These are phyloP conservation scores for Philereme transversata DNA, from an alignment of 2,888 invertebrate genomes.

Conservation along the genomic window DNA sequence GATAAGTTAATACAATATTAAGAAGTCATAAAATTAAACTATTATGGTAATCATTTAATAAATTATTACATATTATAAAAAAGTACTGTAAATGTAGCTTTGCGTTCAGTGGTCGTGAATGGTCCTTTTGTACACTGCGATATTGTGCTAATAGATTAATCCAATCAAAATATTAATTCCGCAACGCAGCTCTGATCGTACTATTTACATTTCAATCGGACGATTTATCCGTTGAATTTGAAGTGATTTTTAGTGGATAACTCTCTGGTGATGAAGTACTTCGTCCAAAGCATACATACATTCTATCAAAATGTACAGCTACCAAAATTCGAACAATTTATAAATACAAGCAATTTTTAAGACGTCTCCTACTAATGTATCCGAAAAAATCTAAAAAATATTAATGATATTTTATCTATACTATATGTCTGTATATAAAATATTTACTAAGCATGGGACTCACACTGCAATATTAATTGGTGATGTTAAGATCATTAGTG, in stretches of 20 bases:
- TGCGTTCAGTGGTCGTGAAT: conserved; percentile 44
- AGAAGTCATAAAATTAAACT: no score
- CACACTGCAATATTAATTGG: neutral
- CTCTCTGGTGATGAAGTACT: no score
- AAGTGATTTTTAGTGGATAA: conserved; percentile 55
- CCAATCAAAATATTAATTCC: conserved; percentile 82
- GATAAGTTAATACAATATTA: conserved; percentile 8
- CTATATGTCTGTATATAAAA: no score
- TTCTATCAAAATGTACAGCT: no score
- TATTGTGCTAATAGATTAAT: conserved; percentile 81
- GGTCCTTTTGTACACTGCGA: conserved; percentile 59
- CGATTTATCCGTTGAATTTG: conserved; percentile 67
- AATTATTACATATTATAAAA: no score
- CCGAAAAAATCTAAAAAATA: no score
- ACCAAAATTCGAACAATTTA: no score
- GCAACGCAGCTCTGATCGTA: conserved; percentile 62
- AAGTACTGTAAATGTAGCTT: no score
- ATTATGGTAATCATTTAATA: no score
- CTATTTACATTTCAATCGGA: conserved; percentile 75
- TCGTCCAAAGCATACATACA: no score
- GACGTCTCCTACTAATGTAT: no score
- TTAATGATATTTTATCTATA: no score
- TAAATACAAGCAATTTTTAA: neutral
- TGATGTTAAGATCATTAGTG: neutral
- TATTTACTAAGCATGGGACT: neutral